Conservation (phyloP, 2,113 vertebrate species). For the Syrrhaptes paradoxus region DNA sequence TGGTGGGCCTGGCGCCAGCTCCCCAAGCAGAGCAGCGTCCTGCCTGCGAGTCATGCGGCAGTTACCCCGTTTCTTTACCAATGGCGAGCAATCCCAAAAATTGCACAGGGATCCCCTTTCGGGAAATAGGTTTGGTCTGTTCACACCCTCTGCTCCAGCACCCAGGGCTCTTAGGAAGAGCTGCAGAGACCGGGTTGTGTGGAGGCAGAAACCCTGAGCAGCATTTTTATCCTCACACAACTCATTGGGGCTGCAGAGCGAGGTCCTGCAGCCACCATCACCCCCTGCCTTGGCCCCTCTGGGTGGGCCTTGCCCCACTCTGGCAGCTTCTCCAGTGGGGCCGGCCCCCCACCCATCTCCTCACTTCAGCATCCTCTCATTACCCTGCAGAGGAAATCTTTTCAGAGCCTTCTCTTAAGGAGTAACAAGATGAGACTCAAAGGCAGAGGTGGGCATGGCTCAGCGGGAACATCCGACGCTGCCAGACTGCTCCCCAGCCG, state of each 20-base stretch:
- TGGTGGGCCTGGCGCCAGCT: background rate
- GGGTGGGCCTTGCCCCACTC: too few species aligned
- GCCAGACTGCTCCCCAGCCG: background rate
- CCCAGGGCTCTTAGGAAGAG: background rate
- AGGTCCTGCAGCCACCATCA: background rate
- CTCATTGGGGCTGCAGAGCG: background rate
- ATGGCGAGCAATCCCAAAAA: background rate
- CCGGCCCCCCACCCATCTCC: background rate
- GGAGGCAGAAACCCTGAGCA: background rate
- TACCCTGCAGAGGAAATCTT: background rate
- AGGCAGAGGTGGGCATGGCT: background rate
- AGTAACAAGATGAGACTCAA: background rate
- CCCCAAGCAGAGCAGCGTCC: background rate
- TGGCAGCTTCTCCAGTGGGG: background rate
- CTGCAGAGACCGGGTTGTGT: background rate
- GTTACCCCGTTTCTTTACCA: background rate
- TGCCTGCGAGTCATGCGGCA: background rate
- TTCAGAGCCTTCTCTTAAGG: background rate
- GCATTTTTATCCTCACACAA: background rate
- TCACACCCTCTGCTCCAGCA: background rate
- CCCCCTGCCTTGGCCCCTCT: background rate
- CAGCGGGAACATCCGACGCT: accelerated
- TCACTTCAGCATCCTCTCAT: background rate
- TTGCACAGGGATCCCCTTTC: background rate
- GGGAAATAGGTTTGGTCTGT: background rate